Evolutionary conservation across 1,140 invertebrate species (phyloP), one percentile per base, ranked within the genome.

Genomic region (Subanguina moxae): DNA sequence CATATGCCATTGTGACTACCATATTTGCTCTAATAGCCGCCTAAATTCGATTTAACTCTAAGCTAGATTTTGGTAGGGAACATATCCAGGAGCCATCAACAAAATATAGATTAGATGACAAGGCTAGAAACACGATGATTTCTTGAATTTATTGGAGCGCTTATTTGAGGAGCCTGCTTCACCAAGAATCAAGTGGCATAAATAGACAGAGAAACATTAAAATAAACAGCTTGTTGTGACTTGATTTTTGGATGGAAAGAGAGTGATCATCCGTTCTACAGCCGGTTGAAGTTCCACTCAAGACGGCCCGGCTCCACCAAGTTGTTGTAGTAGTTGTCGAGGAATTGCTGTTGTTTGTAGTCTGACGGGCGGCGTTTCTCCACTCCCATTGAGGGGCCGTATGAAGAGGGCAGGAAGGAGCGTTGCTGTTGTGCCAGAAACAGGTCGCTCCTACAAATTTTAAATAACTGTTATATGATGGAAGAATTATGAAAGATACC

Each of bases 221-320:
- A 38, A 38, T 5, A 38, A 38, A 38, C 11, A 38, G 32, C 11
- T 38, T 38, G 3, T 38, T 38, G 32, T 38, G 11, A 5, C 32
- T 38, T 38, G 11, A 5, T 38, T 38, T 5, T 5, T 38, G 32
- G 11, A 38, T 38, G 48, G 3, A 21, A 52, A 15, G 3, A 25
- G 3, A 15, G n/a, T 52, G 48, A n/a, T n/a, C n/a, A n/a, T 25
- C 48, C 3, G 17, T 17, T 1, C 75, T 48, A 75, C 30, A 75
- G 69, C 23, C 72, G 68, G 62, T 75, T 71, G 57, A 57, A 70
- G 62, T 78, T 75, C 76, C 76, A 75, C 48, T 75, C 73, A 71
- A 77, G 62, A 8, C 68, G 72, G 19, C 71, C 62, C 61, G 68
- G 68, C 38, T 74, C 21, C 17, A 67, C 15, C 28, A 30, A 30